Evolutionary conservation across 1,140 invertebrate species (phyloP).

Genomic region (Ladona fulva): DNA sequence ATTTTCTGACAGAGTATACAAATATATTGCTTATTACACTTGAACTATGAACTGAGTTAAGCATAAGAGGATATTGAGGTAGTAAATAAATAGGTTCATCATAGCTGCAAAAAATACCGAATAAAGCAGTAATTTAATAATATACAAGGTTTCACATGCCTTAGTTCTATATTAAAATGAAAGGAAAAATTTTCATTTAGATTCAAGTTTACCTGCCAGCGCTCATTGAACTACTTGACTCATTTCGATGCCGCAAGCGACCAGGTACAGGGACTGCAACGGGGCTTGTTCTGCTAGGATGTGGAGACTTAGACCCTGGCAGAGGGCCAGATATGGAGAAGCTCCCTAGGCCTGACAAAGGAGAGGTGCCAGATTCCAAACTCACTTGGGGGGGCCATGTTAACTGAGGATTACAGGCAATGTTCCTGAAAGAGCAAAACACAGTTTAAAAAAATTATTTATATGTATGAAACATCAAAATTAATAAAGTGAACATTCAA

Average conservation of each 20-base stretch:
- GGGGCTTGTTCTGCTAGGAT: conserved; percentile 23
- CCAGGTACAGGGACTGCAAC: conserved; percentile 23
- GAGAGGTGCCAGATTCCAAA: not conserved
- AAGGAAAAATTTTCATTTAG: not conserved
- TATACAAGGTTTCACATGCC: too few species aligned
- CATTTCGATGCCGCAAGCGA: conserved; percentile 22
- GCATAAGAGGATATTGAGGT: too few species aligned
- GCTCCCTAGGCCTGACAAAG: not conserved
- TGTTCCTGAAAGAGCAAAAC: not conserved
- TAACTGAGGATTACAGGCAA: not conserved
- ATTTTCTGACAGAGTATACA: too few species aligned
- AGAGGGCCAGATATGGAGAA: not conserved
- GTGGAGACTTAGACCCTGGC: not conserved
- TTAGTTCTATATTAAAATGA: not conserved
- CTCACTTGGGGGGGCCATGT: not conserved
- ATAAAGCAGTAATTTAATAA: too few species aligned
- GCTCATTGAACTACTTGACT: conserved; percentile 26
- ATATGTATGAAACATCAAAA: too few species aligned
- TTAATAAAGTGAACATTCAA: too few species aligned
- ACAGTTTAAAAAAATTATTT: too few species aligned
- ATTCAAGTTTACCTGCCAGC: conserved; percentile 25
- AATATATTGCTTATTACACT: too few species aligned
- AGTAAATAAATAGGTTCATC: too few species aligned
- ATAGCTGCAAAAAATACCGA: too few species aligned
- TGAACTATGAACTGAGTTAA: too few species aligned